Evolutionary conservation across 1,140 invertebrate genomes (phyloP).

Genomic region (Saccostrea cuccullata): DNA sequence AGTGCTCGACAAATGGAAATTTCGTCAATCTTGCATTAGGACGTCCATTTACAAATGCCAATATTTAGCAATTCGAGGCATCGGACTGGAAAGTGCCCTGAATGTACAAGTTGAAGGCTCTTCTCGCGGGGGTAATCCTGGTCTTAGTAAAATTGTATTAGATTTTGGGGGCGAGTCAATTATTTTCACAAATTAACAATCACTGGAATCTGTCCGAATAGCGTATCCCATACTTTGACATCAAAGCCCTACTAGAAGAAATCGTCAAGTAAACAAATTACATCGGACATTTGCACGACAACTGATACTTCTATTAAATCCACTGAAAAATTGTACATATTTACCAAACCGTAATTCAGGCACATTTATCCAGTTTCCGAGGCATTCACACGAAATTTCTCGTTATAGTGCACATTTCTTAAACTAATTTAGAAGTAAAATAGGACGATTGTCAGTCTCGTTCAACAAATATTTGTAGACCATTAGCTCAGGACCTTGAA

Average conservation of each 20-base stretch:
- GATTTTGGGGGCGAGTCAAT: conserved; percentile 21
- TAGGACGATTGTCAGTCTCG: background rate
- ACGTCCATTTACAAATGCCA: conserved; percentile 35
- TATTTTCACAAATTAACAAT: conserved; percentile 32
- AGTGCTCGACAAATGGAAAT: conserved; percentile 35
- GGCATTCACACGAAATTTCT: background rate
- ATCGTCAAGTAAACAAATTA: conserved; percentile 7
- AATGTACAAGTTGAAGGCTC: background rate
- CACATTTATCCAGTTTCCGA: background rate
- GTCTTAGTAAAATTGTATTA: conserved; percentile 32
- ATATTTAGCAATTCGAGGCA: conserved; percentile 33
- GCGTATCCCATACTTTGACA: background rate
- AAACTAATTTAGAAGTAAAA: background rate
- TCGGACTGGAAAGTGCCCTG: conserved; percentile 20
- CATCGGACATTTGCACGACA: background rate
- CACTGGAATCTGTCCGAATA: background rate
- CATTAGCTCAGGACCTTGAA: background rate
- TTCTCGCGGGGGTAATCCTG: background rate
- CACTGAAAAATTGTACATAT: background rate
- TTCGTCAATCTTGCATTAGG: conserved; percentile 33
- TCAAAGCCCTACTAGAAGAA: background rate
- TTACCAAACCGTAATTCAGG: background rate
- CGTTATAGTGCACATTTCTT: background rate
- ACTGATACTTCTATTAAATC: background rate
- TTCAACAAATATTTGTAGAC: conserved; percentile 2